Evolutionary conservation across 2,888 invertebrate species (phyloP).

Genomic region (Celastrina argiolus): DNA sequence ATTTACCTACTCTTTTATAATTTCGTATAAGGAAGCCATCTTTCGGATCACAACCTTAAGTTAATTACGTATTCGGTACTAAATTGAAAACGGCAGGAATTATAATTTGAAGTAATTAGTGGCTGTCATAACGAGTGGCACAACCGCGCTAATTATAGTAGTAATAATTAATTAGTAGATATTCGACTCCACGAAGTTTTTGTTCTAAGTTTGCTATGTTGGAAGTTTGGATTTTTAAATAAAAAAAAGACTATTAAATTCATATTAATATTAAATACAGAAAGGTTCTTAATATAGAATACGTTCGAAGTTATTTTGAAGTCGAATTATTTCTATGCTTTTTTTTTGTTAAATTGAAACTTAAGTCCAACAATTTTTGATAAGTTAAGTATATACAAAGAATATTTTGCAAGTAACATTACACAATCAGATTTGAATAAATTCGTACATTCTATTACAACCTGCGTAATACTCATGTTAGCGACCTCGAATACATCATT

Average conservation of each 20-base stretch:
- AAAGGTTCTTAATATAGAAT: no score
- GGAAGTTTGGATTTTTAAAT: not conserved
- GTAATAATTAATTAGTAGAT: not conserved
- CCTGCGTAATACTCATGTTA: not conserved
- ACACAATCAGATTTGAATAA: not conserved
- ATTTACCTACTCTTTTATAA: no score
- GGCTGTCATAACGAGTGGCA: not conserved
- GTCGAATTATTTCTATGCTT: no score
- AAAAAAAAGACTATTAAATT: not conserved
- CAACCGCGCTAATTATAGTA: constrained; percentile 6
- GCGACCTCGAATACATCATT: not conserved
- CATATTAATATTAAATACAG: no score
- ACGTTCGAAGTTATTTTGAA: no score
- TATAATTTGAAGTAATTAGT: constrained; percentile 10
- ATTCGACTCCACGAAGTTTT: not conserved
- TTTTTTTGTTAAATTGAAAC: no score
- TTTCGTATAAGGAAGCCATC: no score
- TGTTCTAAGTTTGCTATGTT: not conserved
- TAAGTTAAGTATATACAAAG: not conserved
- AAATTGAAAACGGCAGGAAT: constrained; percentile 13
- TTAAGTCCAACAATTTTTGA: not conserved
- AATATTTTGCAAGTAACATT: not conserved
- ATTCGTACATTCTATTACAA: not conserved
- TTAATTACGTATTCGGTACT: not conserved
- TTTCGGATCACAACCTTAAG: not conserved